These are phyloP conservation scores for Myzus persicae DNA, from an alignment of 1,140 invertebrate species.

Conservation along the genomic window DNA sequence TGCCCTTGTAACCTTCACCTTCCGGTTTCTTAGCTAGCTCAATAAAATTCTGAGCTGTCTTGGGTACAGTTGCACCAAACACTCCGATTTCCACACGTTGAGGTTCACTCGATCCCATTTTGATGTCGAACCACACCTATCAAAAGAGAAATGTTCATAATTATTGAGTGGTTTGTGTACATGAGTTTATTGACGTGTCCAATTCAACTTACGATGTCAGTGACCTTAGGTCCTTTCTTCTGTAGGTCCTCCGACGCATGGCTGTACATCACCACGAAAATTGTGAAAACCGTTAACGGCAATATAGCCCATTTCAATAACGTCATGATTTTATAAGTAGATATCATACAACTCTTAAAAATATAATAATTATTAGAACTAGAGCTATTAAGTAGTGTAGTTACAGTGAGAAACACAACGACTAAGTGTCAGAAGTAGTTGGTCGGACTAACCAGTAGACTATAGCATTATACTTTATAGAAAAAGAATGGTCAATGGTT, in stretches of 20 bases:
- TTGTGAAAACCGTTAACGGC: conserved; percentile 4
- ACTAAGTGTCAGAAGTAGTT: background rate
- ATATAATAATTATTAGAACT: background rate
- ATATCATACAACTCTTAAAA: conserved; percentile 23
- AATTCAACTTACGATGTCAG: conserved; percentile 71
- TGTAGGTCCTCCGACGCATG: conserved; percentile 44
- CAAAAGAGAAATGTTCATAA: conserved; percentile 46
- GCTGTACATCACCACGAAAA: conserved; percentile 37
- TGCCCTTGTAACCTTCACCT: conserved; percentile 87
- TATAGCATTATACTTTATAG: background rate
- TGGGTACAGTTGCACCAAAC: conserved; percentile 94
- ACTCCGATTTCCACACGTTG: conserved; percentile 92
- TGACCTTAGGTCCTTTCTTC: conserved; percentile 78
- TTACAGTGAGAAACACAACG: background rate
- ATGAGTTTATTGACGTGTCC: conserved; percentile 29
- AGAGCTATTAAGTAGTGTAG: background rate
- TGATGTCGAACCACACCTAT: conserved; percentile 94
- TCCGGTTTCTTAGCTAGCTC: conserved; percentile 79
- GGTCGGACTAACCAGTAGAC: background rate
- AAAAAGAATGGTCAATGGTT: background rate
- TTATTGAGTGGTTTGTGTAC: background rate
- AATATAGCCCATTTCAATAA: conserved; percentile 31
- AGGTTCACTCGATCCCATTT: conserved; percentile 78
- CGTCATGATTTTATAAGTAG: conserved; percentile 51
- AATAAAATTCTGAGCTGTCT: conserved; percentile 91